Evolutionary conservation across 1,140 invertebrate genomes (phyloP), one percentile per base, ranked within the genome.

Genomic region (Brachionus rubens): DNA sequence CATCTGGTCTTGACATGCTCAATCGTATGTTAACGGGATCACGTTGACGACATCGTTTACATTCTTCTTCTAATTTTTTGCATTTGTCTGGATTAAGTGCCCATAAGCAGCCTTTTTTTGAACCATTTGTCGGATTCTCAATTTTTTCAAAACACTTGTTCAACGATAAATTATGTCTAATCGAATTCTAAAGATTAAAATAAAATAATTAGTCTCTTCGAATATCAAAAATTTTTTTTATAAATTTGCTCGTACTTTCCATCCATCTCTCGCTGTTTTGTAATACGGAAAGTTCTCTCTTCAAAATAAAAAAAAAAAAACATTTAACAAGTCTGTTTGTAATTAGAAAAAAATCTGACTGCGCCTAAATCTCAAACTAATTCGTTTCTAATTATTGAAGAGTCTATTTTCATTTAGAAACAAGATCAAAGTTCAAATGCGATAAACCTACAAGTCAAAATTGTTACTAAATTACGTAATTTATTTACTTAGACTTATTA

Each of bases 121-220:
- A 81, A 6, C 82, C 83, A 76, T 78, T 79, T 80, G 95, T 94
- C 2, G 83, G 83, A 62, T 82, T 83, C 81, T 96, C 94, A 75
- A 96, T 95, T 84, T 98, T 97, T 82, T 96, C 93, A 85, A 97
- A 97, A 86, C 94, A 96, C 85, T 97, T 97, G 86, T 97, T 97
- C 76, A 97, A 84, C 77, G 93, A 96, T 54, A 97, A 85, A 86
- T 97, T 97, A 82, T 97, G 95, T 77, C 94, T 87, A 0, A 97
- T 94, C 1, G 93, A 96, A 83, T 96, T 97, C 86, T 86, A 36
- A 59, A 59, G 14, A 33, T 19, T 40, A 2, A 14, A 33, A 33
- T 16, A 36, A 19, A 36, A 59, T 30, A 75, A 10, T 48, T 36
- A 48, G 40, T 12, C 28, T 75, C 3, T 48, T n/a, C 14, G 16